Evolutionary conservation across 2,888 invertebrate genomes (phyloP).

Genomic region (Thymelicus acteon): DNA sequence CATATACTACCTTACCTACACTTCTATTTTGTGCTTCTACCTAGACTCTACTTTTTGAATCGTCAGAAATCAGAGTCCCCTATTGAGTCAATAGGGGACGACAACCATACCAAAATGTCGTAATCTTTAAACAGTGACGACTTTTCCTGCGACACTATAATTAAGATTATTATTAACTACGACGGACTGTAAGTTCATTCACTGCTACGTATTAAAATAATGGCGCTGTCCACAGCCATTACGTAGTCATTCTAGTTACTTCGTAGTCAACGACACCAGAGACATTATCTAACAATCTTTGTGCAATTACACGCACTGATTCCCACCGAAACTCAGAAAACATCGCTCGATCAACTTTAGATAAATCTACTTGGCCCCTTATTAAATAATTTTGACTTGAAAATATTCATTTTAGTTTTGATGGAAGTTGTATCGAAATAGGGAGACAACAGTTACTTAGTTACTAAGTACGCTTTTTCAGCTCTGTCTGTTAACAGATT

Average conservation of each 20-base stretch:
- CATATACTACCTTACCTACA: too few relatives aligned
- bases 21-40: too few relatives aligned
- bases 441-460: too few relatives aligned
- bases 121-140: too few relatives aligned
- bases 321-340: constrained; percentile 38
- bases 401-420: neutral
- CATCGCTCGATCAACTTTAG: neutral
- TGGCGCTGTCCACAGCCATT: constrained; percentile 21
- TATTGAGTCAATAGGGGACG: too few relatives aligned
- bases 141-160: neutral
- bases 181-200: constrained; percentile 18
- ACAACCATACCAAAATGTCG: too few relatives aligned
- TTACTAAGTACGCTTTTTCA: too few relatives aligned
- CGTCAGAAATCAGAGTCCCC: too few relatives aligned
- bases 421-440: neutral
- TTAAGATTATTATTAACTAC: neutral
- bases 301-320: constrained; percentile 52
- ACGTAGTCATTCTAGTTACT: constrained; percentile 4
- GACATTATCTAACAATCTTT: constrained; percentile 48
- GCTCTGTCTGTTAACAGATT: too few relatives aligned
- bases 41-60: too few relatives aligned
- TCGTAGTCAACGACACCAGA: constrained; percentile 32
- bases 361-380: neutral
- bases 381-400: neutral
- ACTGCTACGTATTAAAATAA: constrained; percentile 30